Percentiles rank a stretch among this genome's conserved stretches.
Evolutionary conservation across 1,140 invertebrate genomes (phyloP).

Genomic region (Euura lappo): DNA sequence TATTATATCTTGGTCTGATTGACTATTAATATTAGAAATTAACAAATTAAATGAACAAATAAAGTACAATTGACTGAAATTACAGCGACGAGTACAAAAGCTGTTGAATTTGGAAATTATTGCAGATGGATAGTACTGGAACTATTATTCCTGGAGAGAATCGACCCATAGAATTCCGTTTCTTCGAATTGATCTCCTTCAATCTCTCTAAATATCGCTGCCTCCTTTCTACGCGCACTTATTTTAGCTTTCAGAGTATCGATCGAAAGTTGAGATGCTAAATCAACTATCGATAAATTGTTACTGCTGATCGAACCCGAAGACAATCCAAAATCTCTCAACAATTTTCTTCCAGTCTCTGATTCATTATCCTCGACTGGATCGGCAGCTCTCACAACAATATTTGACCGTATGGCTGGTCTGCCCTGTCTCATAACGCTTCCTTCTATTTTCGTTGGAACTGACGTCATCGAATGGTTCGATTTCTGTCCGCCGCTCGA

Average conservation of each 20-base stretch:
- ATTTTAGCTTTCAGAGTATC: conserved; percentile 13
- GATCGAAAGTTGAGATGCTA: conserved; percentile 19
- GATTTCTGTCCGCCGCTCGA: neutral
- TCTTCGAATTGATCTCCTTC: conserved; percentile 27
- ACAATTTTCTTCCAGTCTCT: too few species aligned
- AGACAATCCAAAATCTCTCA: too few species aligned
- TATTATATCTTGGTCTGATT: too few species aligned
- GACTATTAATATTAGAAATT: too few species aligned
- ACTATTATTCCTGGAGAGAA: neutral
- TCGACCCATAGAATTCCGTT: conserved; percentile 4
- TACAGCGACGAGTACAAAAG: too few species aligned
- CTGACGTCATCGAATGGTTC: too few species aligned
- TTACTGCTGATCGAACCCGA: too few species aligned
- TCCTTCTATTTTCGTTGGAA: neutral
- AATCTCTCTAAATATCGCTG: conserved; percentile 28
- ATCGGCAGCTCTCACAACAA: neutral
- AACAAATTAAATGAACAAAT: too few species aligned
- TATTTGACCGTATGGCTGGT: conserved; percentile 8
- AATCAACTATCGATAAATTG: neutral
- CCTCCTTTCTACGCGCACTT: conserved; percentile 23
- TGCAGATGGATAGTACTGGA: too few species aligned
- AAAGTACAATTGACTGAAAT: too few species aligned
- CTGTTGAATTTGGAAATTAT: too few species aligned
- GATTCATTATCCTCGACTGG: neutral
- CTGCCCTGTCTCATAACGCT: neutral